Evolutionary conservation across 2,888 invertebrate species (phyloP).

Genomic region (Horisme vitalbata): DNA sequence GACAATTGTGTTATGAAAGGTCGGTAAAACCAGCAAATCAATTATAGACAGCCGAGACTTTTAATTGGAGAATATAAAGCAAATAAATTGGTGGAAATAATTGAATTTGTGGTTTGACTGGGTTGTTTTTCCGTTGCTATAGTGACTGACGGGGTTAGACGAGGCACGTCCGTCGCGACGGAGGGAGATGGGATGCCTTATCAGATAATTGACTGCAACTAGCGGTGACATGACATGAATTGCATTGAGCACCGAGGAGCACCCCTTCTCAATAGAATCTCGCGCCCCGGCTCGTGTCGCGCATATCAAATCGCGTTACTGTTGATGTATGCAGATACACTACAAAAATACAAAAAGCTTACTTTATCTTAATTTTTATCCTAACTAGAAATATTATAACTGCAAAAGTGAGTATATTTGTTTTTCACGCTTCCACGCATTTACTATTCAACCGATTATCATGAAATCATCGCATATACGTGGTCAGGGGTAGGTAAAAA

Average conservation of each 20-base stretch:
- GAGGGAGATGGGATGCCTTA: slow-evolving; percentile 57
- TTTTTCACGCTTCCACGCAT: too few species aligned
- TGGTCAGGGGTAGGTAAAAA: too few species aligned
- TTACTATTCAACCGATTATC: too few species aligned
- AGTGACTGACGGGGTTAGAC: slow-evolving; percentile 42
- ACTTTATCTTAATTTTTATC: too few species aligned
- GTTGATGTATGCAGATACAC: slow-evolving; percentile 18
- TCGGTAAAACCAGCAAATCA: slow-evolving; percentile 58
- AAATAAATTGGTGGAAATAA: slow-evolving; percentile 53
- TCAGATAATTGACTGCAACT: slow-evolving; percentile 73
- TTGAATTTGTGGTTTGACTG: slow-evolving; percentile 52
- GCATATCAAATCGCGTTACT: slow-evolving; percentile 39
- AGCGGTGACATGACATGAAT: slow-evolving; percentile 51
- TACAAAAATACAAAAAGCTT: slow-evolving; percentile 2
- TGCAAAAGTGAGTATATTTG: too few species aligned
- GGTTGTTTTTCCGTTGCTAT: slow-evolving; percentile 50
- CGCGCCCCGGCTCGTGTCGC: slow-evolving; percentile 34
- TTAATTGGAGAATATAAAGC: slow-evolving; percentile 48
- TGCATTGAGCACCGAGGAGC: slow-evolving; percentile 35
- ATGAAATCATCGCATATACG: too few species aligned
- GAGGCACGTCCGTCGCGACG: slow-evolving; percentile 21
- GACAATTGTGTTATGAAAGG: slow-evolving; percentile 61
- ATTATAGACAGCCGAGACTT: slow-evolving; percentile 51
- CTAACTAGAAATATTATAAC: too few species aligned
- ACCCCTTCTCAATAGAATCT: slow-evolving; percentile 29